Percentiles rank a stretch among this genome's conserved stretches.
phyloP scores from a whole-genome alignment of 2,113 vertebrate species.

The Hemiprocne comata region DNA sequence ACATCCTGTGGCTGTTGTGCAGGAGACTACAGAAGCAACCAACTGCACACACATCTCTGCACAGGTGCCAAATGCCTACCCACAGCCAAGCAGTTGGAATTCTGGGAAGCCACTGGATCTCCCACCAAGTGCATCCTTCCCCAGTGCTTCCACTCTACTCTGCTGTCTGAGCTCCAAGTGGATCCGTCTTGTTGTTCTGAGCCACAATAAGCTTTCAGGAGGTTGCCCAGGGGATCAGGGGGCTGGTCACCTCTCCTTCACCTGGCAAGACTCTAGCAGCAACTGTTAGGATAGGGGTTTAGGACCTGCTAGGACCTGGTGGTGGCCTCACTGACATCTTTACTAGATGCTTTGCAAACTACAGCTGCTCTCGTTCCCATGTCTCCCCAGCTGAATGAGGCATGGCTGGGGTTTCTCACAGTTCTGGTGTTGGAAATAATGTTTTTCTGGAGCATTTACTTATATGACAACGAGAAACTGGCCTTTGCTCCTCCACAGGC shows the following conservation, averaged over 20 bases:
- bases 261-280: background rate
- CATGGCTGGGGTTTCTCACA: background rate
- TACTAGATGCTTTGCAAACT: background rate
- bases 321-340: background rate
- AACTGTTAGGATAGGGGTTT: background rate
- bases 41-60: background rate
- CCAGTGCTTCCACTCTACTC: too few relatives aligned
- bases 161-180: background rate
- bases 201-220: background rate
- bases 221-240: background rate
- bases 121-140: background rate
- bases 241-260: background rate
- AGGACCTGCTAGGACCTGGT: background rate
- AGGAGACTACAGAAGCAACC: background rate
- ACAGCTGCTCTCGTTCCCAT: background rate
- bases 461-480: background rate
- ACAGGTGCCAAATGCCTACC: background rate
- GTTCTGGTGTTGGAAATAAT: background rate
- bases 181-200: background rate
- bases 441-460: background rate
- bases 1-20: background rate
- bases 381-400: background rate
- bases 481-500: background rate
- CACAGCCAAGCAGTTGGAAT: background rate
- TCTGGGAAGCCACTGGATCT: background rate